Evolutionary conservation across 2,888 invertebrate species (phyloP).

Genomic region (Meghimatium bilineatum): DNA sequence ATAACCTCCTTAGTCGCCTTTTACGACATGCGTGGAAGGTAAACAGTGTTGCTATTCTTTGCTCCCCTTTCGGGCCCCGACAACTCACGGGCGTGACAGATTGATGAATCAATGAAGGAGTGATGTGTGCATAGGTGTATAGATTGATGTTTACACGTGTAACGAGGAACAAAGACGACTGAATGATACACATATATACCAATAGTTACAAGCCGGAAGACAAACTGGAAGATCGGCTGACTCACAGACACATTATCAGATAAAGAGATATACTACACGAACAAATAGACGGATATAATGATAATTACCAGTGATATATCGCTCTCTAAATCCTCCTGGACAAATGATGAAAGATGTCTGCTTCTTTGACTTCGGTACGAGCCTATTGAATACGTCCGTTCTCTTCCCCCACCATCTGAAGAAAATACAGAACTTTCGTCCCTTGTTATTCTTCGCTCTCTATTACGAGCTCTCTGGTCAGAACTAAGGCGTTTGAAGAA

Average conservation of each 20-base stretch:
- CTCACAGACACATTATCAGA: neutral
- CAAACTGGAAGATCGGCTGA: no score
- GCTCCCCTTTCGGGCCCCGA: no score
- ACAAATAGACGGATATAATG: neutral
- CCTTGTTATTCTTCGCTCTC: constrained; percentile 46
- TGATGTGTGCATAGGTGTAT: no score
- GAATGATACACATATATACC: no score
- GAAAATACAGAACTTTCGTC: constrained; percentile 39
- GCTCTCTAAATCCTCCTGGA: constrained; percentile 66
- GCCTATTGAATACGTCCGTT: constrained; percentile 59
- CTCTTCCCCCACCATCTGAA: constrained; percentile 43
- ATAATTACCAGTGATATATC: constrained; percentile 66
- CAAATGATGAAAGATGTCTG: constrained; percentile 62
- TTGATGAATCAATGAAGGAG: no score
- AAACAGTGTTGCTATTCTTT: no score
- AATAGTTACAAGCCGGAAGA: no score
- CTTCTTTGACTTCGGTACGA: constrained; percentile 59
- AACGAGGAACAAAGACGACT: no score
- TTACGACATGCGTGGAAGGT: no score
- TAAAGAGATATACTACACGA: neutral
- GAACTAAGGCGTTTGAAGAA: constrained; percentile 57
- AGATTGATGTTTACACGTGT: no score
- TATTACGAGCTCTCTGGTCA: constrained; percentile 48
- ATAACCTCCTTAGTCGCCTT: no score
- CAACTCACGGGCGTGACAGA: no score